Conservation (phyloP, 2,888 invertebrate genomes). For the Apamea epomidion region DNA sequence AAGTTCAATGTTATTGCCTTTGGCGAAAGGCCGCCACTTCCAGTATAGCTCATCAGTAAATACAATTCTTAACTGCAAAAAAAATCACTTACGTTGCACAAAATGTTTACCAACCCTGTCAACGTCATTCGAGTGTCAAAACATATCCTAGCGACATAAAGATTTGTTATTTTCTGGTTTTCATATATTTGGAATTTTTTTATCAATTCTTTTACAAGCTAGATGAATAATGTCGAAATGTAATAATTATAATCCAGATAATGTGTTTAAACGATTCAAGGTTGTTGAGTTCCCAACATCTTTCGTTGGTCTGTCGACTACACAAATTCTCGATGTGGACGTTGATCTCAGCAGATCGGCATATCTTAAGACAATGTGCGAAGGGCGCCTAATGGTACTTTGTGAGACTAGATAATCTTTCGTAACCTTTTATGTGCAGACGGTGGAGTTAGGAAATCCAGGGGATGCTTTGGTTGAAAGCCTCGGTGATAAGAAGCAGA, state of each 20-base stretch:
- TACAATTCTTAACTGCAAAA: too few species aligned
- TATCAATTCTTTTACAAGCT: slow-evolving; percentile 11
- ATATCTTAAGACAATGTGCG: slow-evolving; percentile 82
- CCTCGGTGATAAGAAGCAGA: neutral
- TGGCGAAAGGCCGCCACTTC: too few species aligned
- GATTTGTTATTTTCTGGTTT: slow-evolving; percentile 1
- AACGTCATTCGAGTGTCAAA: neutral
- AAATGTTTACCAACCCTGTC: neutral
- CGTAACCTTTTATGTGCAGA: neutral
- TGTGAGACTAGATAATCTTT: neutral
- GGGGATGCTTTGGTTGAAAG: neutral
- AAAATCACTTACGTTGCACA: too few species aligned
- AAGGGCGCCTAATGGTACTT: slow-evolving; percentile 81
- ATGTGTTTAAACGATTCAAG: slow-evolving; percentile 81
- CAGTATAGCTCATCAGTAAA: too few species aligned
- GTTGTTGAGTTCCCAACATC: slow-evolving; percentile 84
- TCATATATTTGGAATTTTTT: neutral
- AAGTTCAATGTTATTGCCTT: too few species aligned
- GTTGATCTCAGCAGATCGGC: slow-evolving; percentile 78
- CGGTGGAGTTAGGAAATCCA: neutral
- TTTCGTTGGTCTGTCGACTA: slow-evolving; percentile 80
- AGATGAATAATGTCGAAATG: slow-evolving; percentile 70
- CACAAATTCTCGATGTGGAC: slow-evolving; percentile 78
- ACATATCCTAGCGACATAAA: slow-evolving; percentile 3
- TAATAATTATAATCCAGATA: slow-evolving; percentile 77